A percentile compares a stretch with the other conserved stretches of the same genome.
These are phyloP conservation scores for Vipera latastei DNA, from an alignment of 2,797 vertebrate genomes.

Conservation along the genomic window DNA sequence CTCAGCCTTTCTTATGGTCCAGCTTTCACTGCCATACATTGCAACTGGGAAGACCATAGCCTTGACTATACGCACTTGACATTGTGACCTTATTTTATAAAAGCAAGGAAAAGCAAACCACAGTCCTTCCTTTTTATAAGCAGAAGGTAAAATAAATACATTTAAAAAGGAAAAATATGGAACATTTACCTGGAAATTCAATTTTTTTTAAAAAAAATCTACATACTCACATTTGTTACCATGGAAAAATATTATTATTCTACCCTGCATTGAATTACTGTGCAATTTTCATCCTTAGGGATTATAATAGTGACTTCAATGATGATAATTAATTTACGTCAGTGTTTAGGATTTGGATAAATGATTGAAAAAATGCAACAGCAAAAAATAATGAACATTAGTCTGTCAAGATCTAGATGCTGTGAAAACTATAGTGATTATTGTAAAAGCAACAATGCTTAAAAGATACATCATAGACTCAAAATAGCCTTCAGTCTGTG, in stretches of 20 bases:
- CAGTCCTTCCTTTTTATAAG: background rate
- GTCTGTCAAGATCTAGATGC: slow-evolving; percentile 14
- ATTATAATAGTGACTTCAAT: slow-evolving; percentile 11
- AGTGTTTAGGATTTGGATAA: slow-evolving; percentile 49
- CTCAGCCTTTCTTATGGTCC: no score
- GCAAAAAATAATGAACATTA: slow-evolving; percentile 47
- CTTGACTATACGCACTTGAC: no score
- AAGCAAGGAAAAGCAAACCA: background rate
- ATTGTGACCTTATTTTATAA: background rate
- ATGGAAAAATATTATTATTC: slow-evolving; percentile 40
- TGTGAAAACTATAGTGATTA: background rate
- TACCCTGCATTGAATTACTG: slow-evolving; percentile 42
- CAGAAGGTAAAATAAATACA: slow-evolving; percentile 32
- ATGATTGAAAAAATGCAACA: slow-evolving; percentile 30
- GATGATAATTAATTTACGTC: slow-evolving; percentile 57
- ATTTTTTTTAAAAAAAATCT: background rate
- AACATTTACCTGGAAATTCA: background rate
- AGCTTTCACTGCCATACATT: no score
- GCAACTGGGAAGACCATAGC: no score
- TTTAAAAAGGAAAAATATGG: background rate
- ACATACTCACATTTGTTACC: slow-evolving; percentile 25
- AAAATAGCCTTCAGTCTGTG: background rate
- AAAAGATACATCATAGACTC: slow-evolving; percentile 15
- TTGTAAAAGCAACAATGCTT: background rate
- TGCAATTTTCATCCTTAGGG: slow-evolving; percentile 43